Evolutionary conservation across 1,140 invertebrate genomes (phyloP).

Genomic region (Teleopsis dalmanni): DNA sequence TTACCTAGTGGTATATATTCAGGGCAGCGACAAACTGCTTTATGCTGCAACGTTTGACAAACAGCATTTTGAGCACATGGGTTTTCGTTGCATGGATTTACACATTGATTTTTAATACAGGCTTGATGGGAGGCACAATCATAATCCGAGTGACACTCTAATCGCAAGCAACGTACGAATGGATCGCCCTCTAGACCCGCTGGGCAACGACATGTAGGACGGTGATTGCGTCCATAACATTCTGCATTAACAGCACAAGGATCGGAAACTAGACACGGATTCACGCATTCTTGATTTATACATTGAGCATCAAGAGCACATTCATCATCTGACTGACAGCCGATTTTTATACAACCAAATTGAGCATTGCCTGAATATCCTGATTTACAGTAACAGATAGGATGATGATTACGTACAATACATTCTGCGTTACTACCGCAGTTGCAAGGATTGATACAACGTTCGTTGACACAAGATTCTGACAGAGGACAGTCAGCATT

Average conservation of each 20-base stretch:
- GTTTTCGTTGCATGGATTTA: constrained; percentile 62
- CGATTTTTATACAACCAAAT: constrained; percentile 68
- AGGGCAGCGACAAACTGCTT: constrained; percentile 67
- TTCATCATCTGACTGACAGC: constrained; percentile 72
- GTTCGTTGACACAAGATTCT: constrained; percentile 70
- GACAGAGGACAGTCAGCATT: constrained; percentile 70
- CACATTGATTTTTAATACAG: constrained; percentile 63
- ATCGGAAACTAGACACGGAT: constrained; percentile 67
- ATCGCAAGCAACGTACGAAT: constrained; percentile 64
- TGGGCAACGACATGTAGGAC: constrained; percentile 67
- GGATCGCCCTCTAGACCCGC: constrained; percentile 66
- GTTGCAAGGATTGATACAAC: constrained; percentile 74
- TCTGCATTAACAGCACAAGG: constrained; percentile 75
- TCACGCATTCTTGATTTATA: constrained; percentile 71
- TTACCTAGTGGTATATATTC: constrained; percentile 65
- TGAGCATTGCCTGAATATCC: constrained; percentile 79
- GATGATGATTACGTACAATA: constrained; percentile 69
- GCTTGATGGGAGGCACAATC: constrained; percentile 65
- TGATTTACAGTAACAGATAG: constrained; percentile 67
- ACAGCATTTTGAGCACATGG: constrained; percentile 73
- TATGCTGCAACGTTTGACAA: constrained; percentile 70
- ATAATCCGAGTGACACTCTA: constrained; percentile 68
- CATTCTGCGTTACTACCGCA: constrained; percentile 78
- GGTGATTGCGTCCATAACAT: constrained; percentile 69
- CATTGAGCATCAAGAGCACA: constrained; percentile 71